Percentiles rank a stretch among this genome's conserved stretches.
Evolutionary conservation across 1,140 invertebrate genomes (phyloP).

Genomic region (Diabrotica undecimpunctata): DNA sequence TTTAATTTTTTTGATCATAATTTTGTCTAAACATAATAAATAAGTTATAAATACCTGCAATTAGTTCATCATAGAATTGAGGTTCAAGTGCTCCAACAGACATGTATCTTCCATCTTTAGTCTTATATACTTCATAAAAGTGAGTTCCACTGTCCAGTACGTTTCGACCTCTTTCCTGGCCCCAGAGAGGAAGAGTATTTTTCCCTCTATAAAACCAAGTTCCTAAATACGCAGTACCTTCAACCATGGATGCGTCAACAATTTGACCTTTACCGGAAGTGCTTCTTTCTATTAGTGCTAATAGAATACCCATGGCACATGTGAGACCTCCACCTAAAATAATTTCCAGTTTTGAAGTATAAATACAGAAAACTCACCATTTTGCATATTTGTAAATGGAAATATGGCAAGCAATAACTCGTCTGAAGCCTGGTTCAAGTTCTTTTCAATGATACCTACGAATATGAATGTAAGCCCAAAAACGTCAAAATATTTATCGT

Average conservation of each 20-base stretch:
- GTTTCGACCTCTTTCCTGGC: conserved; percentile 67
- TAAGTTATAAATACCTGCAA: conserved; percentile 42
- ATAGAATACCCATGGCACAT: conserved; percentile 86
- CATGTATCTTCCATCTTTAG: conserved; percentile 89
- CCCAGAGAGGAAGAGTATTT: conserved; percentile 62
- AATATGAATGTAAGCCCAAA: no score
- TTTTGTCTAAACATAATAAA: no score
- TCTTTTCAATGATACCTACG: no score
- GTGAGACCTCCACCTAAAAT: conserved; percentile 74
- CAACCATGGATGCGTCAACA: conserved; percentile 83
- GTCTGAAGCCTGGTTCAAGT: no score
- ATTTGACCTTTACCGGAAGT: conserved; percentile 77
- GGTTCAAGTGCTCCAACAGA: conserved; percentile 91
- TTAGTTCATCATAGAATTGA: conserved; percentile 79
- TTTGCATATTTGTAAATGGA: no score
- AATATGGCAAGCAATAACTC: no score
- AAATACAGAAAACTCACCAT: no score
- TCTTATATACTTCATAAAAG: conserved; percentile 93
- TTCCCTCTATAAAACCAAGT: conserved; percentile 75
- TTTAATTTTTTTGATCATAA: no score
- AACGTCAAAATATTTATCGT: no score
- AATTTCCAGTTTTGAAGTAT: no score
- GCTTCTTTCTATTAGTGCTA: conserved; percentile 81
- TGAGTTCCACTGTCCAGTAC: conserved; percentile 80
- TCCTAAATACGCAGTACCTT: conserved; percentile 87